Evolutionary conservation across 1,140 invertebrate genomes (phyloP), one percentile per base, ranked within the genome.

Genomic region (Microplitis mediator): DNA sequence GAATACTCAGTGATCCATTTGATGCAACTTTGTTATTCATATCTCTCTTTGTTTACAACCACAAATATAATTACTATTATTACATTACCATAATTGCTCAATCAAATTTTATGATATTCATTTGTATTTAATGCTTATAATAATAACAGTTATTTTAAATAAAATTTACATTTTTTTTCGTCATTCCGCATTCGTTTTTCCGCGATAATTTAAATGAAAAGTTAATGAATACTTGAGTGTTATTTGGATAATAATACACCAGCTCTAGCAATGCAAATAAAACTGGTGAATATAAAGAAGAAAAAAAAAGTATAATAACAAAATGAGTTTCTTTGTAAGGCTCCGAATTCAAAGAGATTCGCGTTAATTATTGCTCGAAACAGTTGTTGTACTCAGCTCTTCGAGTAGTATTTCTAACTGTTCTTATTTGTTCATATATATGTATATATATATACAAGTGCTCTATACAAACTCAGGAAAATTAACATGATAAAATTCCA

Each of bases 311-410:
- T 34, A 52, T 63, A 50, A 4, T n/a, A 51, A 52, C 32, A 36
- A 5, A 52, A 71, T 32, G n/a, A 63, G 50, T 45, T 71, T 62
- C 31, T 23, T 45, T 45, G 8, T 45, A 45, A 45, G 39, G 3
- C 39, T 45, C 39, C 11, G 5, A 45, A 64, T 64, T 71, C 69
- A 71, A 64, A 64, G 69, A 65, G 69, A 65, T 36, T 56, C 50
- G 34, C 62, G 62, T 71, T 71, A 71, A 71, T 65, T 71, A 71
- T 71, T 71, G 61, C 61, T 35, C 9, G 31, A 4, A 4, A 64
- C 32, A 16, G 13, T 64, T n/a, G 16, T 39, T 13, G 6, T 16
- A n/a, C n/a, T 39, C 14, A n/a, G 62, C 4, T 36, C n/a, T 39
- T n/a, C 35, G 39, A 45, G 39, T 45, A 5, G n/a, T 32, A 14